Base-by-base conservation (phyloP, 1,140 invertebrate species). In the Caerostris extrusa region DNA sequence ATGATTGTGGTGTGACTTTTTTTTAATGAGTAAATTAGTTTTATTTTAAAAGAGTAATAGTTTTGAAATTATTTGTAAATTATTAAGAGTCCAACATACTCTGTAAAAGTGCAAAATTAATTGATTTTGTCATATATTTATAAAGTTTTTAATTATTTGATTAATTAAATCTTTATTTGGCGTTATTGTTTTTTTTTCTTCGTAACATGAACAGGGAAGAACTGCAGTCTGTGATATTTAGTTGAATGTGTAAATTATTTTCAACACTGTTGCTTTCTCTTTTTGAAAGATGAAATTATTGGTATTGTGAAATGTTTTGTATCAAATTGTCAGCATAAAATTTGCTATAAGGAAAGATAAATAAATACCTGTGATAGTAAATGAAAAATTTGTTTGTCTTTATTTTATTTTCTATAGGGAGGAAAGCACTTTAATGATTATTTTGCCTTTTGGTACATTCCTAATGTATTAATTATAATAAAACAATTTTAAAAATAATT, bases 181-280 rank as follows among this genome's bases (percentile, higher is more conserved):
- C 17, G 17, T 64, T 64, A 4, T 64, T 61, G 17, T 14, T 10
- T 61, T 64, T 14, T 14, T 77, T 2, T 77, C 50, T 77, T 8
- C 6, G 10, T 50, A 77, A 10, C 53, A 77, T 53, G 71, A 53
- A 77, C 71, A 77, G 71, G 71, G 71, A 77, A 50, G 58, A 81
- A 67, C 19, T 64, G 3, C 58, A 88, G 82, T 85, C 86, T 88
- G 86, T 88, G 86, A 88, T 88, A 88, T 88, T 88, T 88, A 88
- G 86, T 88, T 88, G 50, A 53, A 88, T 64, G 60, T 88, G 58
- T 88, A 50, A 88, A 88, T 88, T 88, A 64, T 88, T 88, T 88
- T 64, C n/a, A 57, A 17, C 5, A 64, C 17, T 64, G 53, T 61
- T 64, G 7, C 50, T 88, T 67, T 67, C 14, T 64, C 61, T 57